phyloP scores from a whole-genome alignment of 2,797 vertebrate species.

The Buphagus erythrorhynchus region DNA sequence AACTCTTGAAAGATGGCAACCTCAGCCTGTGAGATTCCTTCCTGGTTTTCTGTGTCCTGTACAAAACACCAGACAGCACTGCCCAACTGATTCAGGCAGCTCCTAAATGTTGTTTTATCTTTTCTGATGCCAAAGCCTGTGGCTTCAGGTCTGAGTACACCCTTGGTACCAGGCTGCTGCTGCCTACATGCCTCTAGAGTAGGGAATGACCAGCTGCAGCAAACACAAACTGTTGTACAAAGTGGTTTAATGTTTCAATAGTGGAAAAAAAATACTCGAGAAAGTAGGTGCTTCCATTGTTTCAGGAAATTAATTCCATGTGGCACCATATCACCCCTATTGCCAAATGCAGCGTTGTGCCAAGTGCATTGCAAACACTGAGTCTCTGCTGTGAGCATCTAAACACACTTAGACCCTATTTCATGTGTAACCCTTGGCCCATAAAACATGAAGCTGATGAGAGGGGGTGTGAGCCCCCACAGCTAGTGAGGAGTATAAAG shows the following conservation, averaged over 20 bases:
- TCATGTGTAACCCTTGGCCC: neutral
- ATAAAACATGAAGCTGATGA: neutral
- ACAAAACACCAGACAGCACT: neutral
- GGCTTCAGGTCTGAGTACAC: neutral
- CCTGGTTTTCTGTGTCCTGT: neutral
- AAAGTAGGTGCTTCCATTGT: neutral
- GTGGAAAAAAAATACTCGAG: neutral
- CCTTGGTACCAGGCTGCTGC: neutral
- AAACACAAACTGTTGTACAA: neutral
- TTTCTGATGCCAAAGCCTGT: neutral
- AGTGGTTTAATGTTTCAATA: neutral
- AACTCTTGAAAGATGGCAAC: neutral
- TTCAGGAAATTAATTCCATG: neutral
- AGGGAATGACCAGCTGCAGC: neutral
- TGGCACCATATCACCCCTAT: rapidly evolving
- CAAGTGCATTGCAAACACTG: neutral
- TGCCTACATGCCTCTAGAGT: neutral
- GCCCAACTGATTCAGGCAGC: neutral
- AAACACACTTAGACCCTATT: neutral
- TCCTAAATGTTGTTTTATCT: neutral
- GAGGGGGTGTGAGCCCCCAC: neutral
- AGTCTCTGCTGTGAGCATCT: rapidly evolving
- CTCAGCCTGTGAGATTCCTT: neutral
- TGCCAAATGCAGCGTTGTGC: rapidly evolving
- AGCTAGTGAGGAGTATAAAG: neutral